These are phyloP conservation scores for Calonectris borealis DNA, from an alignment of 2,113 vertebrate genomes.

Conservation along the genomic window DNA sequence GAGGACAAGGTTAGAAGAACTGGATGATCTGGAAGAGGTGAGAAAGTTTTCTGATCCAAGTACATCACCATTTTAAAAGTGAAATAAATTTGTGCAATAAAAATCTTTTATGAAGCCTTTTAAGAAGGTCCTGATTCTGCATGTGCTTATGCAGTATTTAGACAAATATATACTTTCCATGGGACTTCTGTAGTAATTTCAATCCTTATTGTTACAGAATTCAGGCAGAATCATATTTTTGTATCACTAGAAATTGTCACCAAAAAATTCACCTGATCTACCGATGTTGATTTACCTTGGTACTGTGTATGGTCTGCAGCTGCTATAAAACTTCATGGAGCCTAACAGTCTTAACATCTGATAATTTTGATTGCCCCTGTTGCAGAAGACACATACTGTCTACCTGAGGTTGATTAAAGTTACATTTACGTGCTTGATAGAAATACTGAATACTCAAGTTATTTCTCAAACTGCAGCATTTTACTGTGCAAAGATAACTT, in stretches of 20 bases:
- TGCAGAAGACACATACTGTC: not conserved
- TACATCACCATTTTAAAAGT: not conserved
- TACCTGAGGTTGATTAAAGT: not conserved
- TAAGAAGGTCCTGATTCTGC: not conserved
- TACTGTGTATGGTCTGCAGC: not conserved
- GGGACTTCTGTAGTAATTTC: not conserved
- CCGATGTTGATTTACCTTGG: not conserved
- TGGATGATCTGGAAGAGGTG: conserved; percentile 97
- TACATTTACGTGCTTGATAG: not conserved
- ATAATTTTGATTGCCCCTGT: not conserved
- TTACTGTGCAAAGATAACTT: not conserved
- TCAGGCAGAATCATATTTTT: not conserved
- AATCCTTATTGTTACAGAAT: not conserved
- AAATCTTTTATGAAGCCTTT: not conserved
- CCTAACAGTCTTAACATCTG: not conserved
- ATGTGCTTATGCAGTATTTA: not conserved
- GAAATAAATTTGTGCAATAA: not conserved
- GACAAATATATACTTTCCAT: not conserved
- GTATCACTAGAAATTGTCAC: not conserved
- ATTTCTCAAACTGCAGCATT: not conserved
- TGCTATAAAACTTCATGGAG: not conserved
- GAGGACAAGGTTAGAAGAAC: conserved; percentile 91
- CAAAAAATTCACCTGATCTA: not conserved
- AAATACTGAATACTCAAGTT: not conserved
- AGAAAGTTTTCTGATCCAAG: not conserved